Evolutionary conservation across 2,113 vertebrate genomes (phyloP).

Genomic region (Varanus salvator): DNA sequence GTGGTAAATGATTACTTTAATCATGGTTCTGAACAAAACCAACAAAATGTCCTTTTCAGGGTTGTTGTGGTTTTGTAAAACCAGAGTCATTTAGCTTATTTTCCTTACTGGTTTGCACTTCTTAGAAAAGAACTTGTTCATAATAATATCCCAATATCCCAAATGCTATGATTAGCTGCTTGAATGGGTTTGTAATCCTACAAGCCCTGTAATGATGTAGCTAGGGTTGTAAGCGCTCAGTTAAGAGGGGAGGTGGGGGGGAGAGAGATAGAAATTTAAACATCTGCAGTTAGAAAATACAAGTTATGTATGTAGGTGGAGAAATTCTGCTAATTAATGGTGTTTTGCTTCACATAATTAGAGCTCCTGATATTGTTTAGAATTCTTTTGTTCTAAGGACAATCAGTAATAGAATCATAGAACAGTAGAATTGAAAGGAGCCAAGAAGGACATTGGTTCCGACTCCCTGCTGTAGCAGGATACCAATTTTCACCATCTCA

Average conservation of each 20-base stretch:
- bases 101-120: conserved; percentile 25
- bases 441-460: no score
- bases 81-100: conserved; percentile 26
- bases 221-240: conserved; percentile 23
- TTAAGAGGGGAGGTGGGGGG: not conserved
- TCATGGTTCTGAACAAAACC: conserved; percentile 63
- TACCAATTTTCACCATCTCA: no score
- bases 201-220: conserved; percentile 48
- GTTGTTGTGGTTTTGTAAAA: conserved; percentile 63
- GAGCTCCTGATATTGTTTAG: not conserved
- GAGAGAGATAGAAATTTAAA: not conserved
- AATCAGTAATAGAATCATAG: no score
- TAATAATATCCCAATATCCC: conserved; percentile 56
- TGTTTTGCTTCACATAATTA: conserved; percentile 1
- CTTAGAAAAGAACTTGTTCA: conserved; percentile 34
- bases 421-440: no score
- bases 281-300: not conserved
- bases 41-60: conserved; percentile 58
- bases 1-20: conserved; percentile 67
- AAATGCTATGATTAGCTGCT: conserved; percentile 42
- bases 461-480: no score
- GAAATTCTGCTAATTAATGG: not conserved
- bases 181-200: conserved; percentile 48
- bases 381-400: not conserved
- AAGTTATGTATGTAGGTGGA: not conserved